Evolutionary conservation across 2,113 vertebrate species (phyloP), one percentile per base, ranked within the genome.

Genomic region (Syngnathus scovelli): DNA sequence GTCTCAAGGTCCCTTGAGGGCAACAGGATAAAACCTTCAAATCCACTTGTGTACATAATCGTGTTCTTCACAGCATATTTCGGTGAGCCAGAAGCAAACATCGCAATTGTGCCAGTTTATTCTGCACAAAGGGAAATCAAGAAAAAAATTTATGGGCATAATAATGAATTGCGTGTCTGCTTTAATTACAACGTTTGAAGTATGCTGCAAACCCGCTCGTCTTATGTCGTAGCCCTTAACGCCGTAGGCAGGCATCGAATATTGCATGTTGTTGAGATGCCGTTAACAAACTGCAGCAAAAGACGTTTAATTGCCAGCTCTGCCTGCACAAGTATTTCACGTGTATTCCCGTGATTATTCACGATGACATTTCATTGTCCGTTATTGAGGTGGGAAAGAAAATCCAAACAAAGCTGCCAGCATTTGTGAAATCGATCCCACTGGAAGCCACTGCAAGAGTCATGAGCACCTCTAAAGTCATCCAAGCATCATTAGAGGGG

Each of bases 161-260:
- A 84, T 86, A 88, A 87, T 86, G 75, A 87, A 78, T 86, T 73
- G 38, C 77, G 75, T 84, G 83, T 74, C 80, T 71, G 76, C 80
- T 85, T 85, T 87, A 85, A 89, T 90, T 86, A 86, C 81, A 84
- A 70, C 79, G 80, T 89, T 88, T 87, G 83, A 88, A 86, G 83
- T 85, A 36, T 39, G 61, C 66, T 44, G 71, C 67, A 85, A 86
- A 83, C 70, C 56, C 41, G 70, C 85, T 86, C 76, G 78, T 73
- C 80, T 76, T 59, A 64, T 83, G 79, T 84, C 79, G 83, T 67
- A 77, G 67, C 76, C 72, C 74, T 87, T 84, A 78, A 77, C 75
- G 63, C 64, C 44, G 46, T 88, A 83, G 84, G 81, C 76, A 80
- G 48, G 67, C 71, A 84, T 84, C 72, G 78, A 81, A 63, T 75